Percentiles rank a stretch among this genome's conserved stretches.
Evolutionary conservation across 1,140 invertebrate genomes (phyloP).

Genomic region (Procambarus clarkii): DNA sequence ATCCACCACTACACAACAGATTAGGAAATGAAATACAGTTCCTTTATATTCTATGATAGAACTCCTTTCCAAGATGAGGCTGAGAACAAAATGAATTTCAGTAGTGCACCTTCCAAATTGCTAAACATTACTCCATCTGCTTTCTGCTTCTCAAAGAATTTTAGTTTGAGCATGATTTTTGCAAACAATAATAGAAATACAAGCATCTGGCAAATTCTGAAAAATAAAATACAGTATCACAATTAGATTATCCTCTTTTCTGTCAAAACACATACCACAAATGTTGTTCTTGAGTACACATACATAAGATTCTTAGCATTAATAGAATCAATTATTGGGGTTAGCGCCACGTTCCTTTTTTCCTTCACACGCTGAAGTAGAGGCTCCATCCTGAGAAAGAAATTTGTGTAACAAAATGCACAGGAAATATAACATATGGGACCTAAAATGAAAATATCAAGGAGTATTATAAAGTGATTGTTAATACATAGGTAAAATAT

Average conservation of each 20-base stretch:
- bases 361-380: slow-evolving; percentile 88
- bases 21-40: neutral
- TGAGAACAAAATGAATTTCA: neutral
- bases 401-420: neutral
- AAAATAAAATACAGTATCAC: neutral
- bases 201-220: neutral
- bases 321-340: slow-evolving; percentile 95
- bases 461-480: too few relatives aligned
- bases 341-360: slow-evolving; percentile 86
- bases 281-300: slow-evolving; percentile 76
- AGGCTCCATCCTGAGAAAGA: slow-evolving; percentile 84
- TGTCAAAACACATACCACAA: slow-evolving; percentile 9
- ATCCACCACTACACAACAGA: too few relatives aligned
- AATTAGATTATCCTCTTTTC: neutral
- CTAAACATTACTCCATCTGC: neutral
- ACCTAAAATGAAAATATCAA: too few relatives aligned
- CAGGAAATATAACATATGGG: neutral
- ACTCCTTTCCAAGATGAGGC: neutral
- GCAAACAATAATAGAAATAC: neutral
- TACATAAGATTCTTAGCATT: slow-evolving; percentile 90
- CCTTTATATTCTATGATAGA: neutral
- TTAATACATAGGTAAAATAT: too few relatives aligned
- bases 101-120: too few relatives aligned
- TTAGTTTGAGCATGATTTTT: neutral
- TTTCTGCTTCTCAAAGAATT: neutral